Evolutionary conservation across 2,113 vertebrate genomes (phyloP).

Genomic region (Trematomus loennbergii): DNA sequence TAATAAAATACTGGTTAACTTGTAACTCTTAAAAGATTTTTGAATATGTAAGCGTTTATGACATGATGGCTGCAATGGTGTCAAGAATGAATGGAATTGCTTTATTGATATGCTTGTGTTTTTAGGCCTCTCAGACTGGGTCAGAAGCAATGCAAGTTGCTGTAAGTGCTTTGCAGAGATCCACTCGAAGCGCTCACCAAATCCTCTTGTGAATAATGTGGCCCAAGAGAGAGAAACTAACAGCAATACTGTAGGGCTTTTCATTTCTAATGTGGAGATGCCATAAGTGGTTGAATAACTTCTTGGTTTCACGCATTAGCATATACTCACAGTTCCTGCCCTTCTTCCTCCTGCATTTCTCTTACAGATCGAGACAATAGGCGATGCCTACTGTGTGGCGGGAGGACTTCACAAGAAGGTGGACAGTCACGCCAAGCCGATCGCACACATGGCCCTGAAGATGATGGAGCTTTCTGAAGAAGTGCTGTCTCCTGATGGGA

Average conservation of each 20-base stretch:
- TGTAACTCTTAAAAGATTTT: neutral
- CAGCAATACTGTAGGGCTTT: conserved; percentile 12
- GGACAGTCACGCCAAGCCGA: conserved; percentile 94
- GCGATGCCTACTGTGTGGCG: conserved; percentile 97
- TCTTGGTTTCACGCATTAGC: conserved; percentile 5
- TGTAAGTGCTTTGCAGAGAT: conserved; percentile 1
- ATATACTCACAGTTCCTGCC: conserved; percentile 8
- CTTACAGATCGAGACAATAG: conserved; percentile 97
- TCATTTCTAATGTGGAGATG: conserved; percentile 10
- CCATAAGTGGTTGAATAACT: neutral
- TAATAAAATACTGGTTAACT: neutral
- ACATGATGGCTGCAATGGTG: neutral
- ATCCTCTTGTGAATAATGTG: conserved; percentile 9
- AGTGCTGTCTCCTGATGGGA: conserved; percentile 95
- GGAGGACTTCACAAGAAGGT: conserved; percentile 96
- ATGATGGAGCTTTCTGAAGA: conserved; percentile 99
- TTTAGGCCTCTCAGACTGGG: conserved; percentile 10
- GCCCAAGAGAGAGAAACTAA: conserved; percentile 8
- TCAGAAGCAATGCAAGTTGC: conserved; percentile 1
- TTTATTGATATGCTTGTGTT: neutral
- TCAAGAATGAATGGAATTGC: neutral
- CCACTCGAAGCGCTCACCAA: neutral
- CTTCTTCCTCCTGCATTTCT: conserved; percentile 44
- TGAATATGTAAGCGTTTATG: neutral
- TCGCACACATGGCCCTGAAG: conserved; percentile 98